phyloP scores from a whole-genome alignment of 1,140 invertebrate genomes.

The Leptestheria dahalacensis region DNA sequence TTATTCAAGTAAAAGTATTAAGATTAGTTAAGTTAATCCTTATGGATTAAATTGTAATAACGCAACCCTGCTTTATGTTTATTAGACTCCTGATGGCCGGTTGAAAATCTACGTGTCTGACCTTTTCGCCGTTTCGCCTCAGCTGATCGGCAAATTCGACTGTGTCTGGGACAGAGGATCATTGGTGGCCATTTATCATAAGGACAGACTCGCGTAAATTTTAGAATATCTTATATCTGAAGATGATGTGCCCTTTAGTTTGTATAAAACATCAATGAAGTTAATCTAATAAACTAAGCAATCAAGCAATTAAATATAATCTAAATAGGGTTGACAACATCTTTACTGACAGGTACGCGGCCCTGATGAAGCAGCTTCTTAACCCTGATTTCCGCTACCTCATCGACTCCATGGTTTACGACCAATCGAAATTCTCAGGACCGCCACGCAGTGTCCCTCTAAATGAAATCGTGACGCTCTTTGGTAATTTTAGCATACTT shows the following conservation, averaged over 20 bases:
- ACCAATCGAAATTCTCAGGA: slow-evolving; percentile 16
- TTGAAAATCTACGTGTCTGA: slow-evolving; percentile 21
- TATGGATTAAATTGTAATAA: no score
- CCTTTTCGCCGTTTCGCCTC: slow-evolving; percentile 18
- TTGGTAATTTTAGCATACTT: slow-evolving; percentile 3
- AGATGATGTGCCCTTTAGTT: neutral
- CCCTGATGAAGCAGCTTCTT: slow-evolving; percentile 11
- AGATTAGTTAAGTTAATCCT: no score
- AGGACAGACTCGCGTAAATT: slow-evolving; percentile 14
- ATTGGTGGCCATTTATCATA: slow-evolving; percentile 19
- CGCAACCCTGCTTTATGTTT: no score
- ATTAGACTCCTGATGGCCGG: slow-evolving; percentile 16
- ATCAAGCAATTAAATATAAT: neutral
- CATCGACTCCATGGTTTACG: slow-evolving; percentile 17
- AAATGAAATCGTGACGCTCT: slow-evolving; percentile 7
- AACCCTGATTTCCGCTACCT: slow-evolving; percentile 18
- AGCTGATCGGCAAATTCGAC: slow-evolving; percentile 20
- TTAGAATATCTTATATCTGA: slow-evolving; percentile 10
- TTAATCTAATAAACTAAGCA: neutral
- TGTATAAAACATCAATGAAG: neutral
- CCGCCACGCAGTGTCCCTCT: slow-evolving; percentile 16
- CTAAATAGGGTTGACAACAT: neutral
- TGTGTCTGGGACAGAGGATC: slow-evolving; percentile 22
- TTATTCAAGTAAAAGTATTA: no score
- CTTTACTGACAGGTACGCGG: neutral